Evolutionary conservation across 2,797 vertebrate species (phyloP), one percentile per base, ranked within the genome.

Genomic region (Aldrovandia affinis): DNA sequence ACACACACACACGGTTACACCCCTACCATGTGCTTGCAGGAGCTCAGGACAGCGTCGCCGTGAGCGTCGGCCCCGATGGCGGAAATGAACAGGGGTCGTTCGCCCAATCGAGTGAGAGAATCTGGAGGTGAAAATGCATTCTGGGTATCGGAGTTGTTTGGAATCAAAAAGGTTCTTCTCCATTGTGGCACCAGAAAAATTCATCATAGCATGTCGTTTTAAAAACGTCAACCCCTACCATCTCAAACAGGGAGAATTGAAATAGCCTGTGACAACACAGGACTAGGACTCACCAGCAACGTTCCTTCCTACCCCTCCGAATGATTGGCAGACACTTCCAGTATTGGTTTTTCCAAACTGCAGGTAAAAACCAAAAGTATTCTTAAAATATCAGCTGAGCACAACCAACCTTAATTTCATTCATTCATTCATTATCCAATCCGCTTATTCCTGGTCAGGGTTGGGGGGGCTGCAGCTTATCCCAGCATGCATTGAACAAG

Each of bases 271-370:
- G 20, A 39, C 18, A 25, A 7, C 47, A 6, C 1, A 22, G 14
- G 57, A 81, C 81, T 12, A 3, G 25, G 79, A 83, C 30, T 52
- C 87, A 98, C 97, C 97, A 91, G 97, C 96, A 82, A 98, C 93
- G 90, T 98, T 98, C 83, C 96, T 94, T 84, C 97, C 97, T 65
- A 98, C 97, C 0, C 97, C 97, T 0, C 97, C 97, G 87, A 96
- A 96, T 2, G 96, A 95, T 90, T 95, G 95, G 88, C 91, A 95
- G 63, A 98, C 94, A 87, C 92, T 96, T 91, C 97, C 97, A 89
- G 92, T 89, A 25, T 97, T 97, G 9, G 97, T 98, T 84, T 96
- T 96, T 84, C 97, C 97, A 87, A 94, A 94, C 97, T 98, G 91
- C 54, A 92, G 86, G 81, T 84, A 50, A 84, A 87, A 70, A 89